Evolutionary conservation across 2,797 vertebrate genomes (phyloP).

Genomic region (Fistularia commersonii): DNA sequence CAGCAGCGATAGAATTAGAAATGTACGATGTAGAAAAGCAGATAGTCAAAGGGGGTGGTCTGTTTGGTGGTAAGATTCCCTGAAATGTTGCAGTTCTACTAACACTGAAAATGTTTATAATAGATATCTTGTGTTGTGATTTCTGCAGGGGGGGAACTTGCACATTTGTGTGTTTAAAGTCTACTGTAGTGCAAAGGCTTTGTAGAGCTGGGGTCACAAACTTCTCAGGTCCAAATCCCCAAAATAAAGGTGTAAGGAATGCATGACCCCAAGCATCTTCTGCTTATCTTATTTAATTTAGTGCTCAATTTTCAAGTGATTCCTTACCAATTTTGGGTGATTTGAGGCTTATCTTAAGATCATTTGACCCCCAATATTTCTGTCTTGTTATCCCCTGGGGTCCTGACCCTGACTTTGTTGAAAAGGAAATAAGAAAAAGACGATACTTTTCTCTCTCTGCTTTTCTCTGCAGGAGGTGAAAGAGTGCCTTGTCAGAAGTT

Average conservation of each 20-base stretch:
- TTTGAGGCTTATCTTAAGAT: too few relatives aligned
- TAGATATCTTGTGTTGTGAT: conserved; percentile 27
- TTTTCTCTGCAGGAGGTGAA: conserved; percentile 4
- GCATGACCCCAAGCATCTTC: too few relatives aligned
- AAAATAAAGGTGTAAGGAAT: too few relatives aligned
- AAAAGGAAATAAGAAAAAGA: conserved; percentile 1
- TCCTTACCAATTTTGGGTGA: too few relatives aligned
- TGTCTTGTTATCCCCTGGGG: too few relatives aligned
- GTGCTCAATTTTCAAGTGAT: too few relatives aligned
- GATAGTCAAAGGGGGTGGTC: conserved; percentile 26
- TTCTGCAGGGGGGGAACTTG: conserved; percentile 19
- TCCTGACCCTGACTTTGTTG: too few relatives aligned
- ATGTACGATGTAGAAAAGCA: conserved; percentile 45
- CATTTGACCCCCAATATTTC: too few relatives aligned
- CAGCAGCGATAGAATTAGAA: conserved; percentile 76
- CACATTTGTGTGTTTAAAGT: not conserved
- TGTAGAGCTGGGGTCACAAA: not conserved
- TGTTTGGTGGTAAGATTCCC: conserved; percentile 21
- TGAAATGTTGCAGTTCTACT: conserved; percentile 7
- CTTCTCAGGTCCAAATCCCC: too few relatives aligned
- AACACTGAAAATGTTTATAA: conserved; percentile 16
- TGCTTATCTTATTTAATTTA: too few relatives aligned
- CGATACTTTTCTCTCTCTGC: conserved; percentile 1
- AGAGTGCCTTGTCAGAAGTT: conserved; percentile 8
- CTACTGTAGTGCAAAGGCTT: not conserved